phyloP scores from a whole-genome alignment of 2,113 vertebrate genomes.

The Sorex fumeus region DNA sequence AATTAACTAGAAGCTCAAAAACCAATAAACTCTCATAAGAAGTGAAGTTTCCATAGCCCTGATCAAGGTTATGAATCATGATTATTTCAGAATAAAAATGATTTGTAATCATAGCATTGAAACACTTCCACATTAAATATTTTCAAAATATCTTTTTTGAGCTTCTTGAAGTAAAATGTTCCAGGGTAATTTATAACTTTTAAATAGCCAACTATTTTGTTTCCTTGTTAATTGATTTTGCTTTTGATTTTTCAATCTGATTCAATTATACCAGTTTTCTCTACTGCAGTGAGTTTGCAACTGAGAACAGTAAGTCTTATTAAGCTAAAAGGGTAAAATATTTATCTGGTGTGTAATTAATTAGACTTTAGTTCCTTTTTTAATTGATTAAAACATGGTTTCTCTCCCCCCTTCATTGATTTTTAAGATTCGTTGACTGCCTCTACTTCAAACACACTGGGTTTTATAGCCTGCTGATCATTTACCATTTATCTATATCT shows the following conservation, averaged over 20 bases:
- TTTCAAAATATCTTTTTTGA: not conserved
- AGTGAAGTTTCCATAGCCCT: conserved; percentile 61
- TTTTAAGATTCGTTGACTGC: not conserved
- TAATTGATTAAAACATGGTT: conserved; percentile 16
- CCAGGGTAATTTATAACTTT: conserved; percentile 49
- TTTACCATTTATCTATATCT: not conserved
- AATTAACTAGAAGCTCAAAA: conserved; percentile 51
- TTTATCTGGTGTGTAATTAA: not conserved
- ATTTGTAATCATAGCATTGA: not conserved
- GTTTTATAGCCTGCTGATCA: not conserved
- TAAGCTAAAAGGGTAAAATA: conserved; percentile 5
- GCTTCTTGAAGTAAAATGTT: not conserved
- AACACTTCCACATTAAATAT: conserved; percentile 1
- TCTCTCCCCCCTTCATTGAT: not conserved
- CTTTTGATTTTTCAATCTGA: conserved; percentile 14
- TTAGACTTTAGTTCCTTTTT: conserved; percentile 38
- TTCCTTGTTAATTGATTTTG: conserved; percentile 32
- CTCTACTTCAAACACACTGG: not conserved
- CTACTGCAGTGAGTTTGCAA: not conserved
- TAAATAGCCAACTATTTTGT: not conserved
- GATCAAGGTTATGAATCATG: not conserved
- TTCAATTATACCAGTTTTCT: not conserved
- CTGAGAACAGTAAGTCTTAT: not conserved
- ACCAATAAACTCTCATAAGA: conserved; percentile 42
- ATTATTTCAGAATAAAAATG: conserved; percentile 48